phyloP scores from a whole-genome alignment of 2,888 invertebrate species.

The Tolmerus cingulatus region DNA sequence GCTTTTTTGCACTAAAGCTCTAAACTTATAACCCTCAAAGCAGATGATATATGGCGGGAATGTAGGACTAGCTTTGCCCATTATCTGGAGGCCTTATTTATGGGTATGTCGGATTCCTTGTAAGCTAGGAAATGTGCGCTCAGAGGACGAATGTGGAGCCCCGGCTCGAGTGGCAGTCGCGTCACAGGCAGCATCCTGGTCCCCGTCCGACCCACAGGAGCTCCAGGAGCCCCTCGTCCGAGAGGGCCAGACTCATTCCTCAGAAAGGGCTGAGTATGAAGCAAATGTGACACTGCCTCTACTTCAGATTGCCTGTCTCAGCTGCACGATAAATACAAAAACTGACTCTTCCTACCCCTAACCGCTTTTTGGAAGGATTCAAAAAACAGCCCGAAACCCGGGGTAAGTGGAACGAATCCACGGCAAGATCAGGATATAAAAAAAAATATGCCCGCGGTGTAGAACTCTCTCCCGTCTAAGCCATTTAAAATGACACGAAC shows the following conservation, averaged over 20 bases:
- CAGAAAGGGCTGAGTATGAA: background rate
- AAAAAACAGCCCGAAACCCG: background rate
- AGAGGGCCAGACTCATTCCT: background rate
- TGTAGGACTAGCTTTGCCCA: slow-evolving; percentile 36
- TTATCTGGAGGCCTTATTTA: slow-evolving; percentile 41
- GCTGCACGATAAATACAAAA: slow-evolving; percentile 37
- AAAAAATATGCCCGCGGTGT: background rate
- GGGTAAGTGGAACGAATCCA: background rate
- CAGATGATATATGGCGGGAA: slow-evolving; percentile 29
- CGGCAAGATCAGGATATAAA: background rate
- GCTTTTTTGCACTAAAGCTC: slow-evolving; percentile 26
- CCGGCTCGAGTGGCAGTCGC: background rate
- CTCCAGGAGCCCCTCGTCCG: background rate
- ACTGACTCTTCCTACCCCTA: background rate
- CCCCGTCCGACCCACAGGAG: background rate
- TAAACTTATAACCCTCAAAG: slow-evolving; percentile 30
- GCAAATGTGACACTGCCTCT: slow-evolving; percentile 22
- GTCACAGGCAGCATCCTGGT: background rate
- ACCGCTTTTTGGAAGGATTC: background rate
- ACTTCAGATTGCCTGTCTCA: slow-evolving; percentile 6
- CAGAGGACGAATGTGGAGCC: background rate
- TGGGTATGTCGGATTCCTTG: slow-evolving; percentile 37
- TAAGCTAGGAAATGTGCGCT: slow-evolving; percentile 12
- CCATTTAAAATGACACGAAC: slow-evolving; percentile 45
- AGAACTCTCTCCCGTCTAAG: slow-evolving; percentile 15